These are phyloP conservation scores for Patella vulgata DNA, from an alignment of 1,140 invertebrate genomes.

Conservation along the genomic window DNA sequence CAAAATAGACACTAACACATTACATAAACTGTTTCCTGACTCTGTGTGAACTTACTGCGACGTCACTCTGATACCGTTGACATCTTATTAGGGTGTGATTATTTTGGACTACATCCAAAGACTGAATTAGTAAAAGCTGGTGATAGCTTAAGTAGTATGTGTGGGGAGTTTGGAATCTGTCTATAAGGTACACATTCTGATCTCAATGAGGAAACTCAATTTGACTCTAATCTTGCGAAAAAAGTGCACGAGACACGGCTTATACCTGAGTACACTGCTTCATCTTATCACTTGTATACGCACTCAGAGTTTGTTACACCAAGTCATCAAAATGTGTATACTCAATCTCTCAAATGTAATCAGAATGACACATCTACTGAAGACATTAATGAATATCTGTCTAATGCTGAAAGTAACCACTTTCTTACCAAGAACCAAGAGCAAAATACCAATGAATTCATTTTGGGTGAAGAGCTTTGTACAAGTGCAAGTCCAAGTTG, in stretches of 20 bases:
- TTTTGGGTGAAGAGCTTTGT: neutral
- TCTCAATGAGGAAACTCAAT: neutral
- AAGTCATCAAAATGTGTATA: neutral
- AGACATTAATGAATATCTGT: too few species aligned
- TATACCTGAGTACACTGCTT: neutral
- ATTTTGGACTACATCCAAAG: conserved; percentile 6
- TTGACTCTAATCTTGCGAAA: neutral
- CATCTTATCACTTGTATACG: neutral
- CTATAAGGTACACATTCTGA: neutral
- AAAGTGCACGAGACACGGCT: too few species aligned
- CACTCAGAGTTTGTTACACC: neutral
- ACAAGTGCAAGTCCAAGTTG: neutral
- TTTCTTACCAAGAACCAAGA: too few species aligned
- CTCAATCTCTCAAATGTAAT: neutral
- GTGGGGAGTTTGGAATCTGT: neutral
- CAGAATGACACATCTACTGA: too few species aligned
- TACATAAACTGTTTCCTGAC: neutral
- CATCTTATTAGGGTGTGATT: conserved; percentile 2
- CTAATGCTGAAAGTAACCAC: too few species aligned
- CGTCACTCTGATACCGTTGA: neutral
- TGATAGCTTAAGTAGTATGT: neutral
- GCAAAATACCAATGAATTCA: neutral
- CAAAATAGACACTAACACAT: too few species aligned
- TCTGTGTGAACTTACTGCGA: neutral
- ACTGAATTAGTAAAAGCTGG: conserved; percentile 2